These are phyloP conservation scores for Pentamera pediparva DNA, from an alignment of 53 echinoderm and acorn worm genomes.

Conservation along the genomic window DNA sequence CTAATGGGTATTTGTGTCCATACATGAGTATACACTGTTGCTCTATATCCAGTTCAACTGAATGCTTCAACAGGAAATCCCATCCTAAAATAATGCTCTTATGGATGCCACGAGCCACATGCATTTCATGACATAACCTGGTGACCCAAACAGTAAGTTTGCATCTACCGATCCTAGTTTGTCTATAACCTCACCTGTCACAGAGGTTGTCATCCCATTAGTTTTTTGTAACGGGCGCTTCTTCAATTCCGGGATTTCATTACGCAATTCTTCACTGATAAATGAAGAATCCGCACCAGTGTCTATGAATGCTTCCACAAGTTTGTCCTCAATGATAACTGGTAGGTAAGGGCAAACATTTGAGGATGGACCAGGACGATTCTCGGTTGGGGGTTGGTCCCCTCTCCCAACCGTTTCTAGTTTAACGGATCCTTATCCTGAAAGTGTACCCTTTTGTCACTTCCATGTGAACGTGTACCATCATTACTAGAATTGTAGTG, in stretches of 20 bases:
- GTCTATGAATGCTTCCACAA: not conserved
- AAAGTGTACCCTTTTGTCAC: not conserved
- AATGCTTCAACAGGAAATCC: too few species aligned
- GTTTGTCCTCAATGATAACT: not conserved
- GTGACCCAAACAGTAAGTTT: too few species aligned
- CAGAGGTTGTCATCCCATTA: not conserved
- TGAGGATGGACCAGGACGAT: not conserved
- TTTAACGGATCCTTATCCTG: not conserved
- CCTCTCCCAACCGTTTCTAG: not conserved
- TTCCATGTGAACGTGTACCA: not conserved
- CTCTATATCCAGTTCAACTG: too few species aligned
- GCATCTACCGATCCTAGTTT: too few species aligned
- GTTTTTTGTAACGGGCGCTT: not conserved
- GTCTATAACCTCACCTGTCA: too few species aligned
- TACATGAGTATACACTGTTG: too few species aligned
- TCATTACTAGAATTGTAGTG: not conserved
- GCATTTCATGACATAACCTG: too few species aligned
- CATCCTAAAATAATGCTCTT: too few species aligned
- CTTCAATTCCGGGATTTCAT: not conserved
- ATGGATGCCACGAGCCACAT: too few species aligned
- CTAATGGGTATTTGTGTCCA: too few species aligned
- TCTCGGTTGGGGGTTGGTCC: not conserved
- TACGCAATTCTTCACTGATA: not conserved
- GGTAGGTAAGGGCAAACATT: not conserved
- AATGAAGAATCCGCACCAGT: not conserved